phyloP scores from a whole-genome alignment of 2,888 invertebrate genomes.

The Aleiodes leptofemur region DNA sequence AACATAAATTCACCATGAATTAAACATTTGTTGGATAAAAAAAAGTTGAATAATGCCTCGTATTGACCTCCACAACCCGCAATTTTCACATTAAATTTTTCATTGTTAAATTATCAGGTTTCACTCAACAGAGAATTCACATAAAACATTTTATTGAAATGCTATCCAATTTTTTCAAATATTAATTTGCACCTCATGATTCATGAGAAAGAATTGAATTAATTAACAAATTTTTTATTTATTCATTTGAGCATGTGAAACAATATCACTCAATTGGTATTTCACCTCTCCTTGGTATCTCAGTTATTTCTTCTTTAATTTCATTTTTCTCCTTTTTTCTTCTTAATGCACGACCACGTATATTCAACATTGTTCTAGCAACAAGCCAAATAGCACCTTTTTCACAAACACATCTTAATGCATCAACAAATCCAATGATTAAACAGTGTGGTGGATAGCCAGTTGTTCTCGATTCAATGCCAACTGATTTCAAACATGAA shows the following conservation, averaged over 20 bases:
- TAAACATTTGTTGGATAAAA: not conserved
- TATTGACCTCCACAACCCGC: not conserved
- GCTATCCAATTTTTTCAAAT: not conserved
- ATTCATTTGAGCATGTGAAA: not conserved
- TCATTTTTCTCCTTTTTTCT: slow-evolving; percentile 67
- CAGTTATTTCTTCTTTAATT: slow-evolving; percentile 22
- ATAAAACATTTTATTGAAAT: too few species aligned
- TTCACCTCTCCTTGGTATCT: slow-evolving; percentile 28
- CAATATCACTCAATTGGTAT: slow-evolving; percentile 28
- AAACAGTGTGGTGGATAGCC: slow-evolving; percentile 86
- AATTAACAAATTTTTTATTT: too few species aligned
- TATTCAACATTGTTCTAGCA: slow-evolving; percentile 81
- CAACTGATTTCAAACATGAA: slow-evolving; percentile 83
- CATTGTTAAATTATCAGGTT: too few species aligned
- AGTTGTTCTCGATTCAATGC: slow-evolving; percentile 82
- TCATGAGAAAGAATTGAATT: not conserved
- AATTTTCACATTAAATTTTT: not conserved
- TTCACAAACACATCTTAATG: slow-evolving; percentile 77
- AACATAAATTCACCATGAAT: slow-evolving; percentile 2
- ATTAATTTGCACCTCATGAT: not conserved
- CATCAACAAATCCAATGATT: slow-evolving; percentile 77
- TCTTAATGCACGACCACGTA: slow-evolving; percentile 79
- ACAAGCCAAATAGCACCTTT: slow-evolving; percentile 80
- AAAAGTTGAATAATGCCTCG: not conserved
- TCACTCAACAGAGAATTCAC: not conserved